These are phyloP conservation scores for Moxostoma hubbsi DNA, from an alignment of 2,797 vertebrate species.

Conservation along the genomic window DNA sequence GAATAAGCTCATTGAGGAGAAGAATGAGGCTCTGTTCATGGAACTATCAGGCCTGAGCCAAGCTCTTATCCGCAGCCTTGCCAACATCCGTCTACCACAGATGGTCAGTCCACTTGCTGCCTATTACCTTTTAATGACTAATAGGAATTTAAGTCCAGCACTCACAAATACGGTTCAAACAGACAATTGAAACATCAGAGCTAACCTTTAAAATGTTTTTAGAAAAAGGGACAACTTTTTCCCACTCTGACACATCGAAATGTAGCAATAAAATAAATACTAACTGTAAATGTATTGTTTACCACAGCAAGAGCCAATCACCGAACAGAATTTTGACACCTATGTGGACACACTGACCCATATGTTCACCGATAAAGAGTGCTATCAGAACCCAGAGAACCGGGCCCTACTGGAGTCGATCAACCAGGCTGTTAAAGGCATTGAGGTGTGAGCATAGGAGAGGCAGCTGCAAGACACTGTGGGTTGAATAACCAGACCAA, in stretches of 20 bases:
- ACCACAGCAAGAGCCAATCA: conserved; percentile 88
- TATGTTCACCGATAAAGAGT: conserved; percentile 98
- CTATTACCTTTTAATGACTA: conserved; percentile 22
- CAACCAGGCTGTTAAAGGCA: conserved; percentile 97
- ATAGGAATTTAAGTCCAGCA: not conserved
- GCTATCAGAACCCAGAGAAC: conserved; percentile 97
- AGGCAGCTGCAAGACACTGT: conserved; percentile 55
- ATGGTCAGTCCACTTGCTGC: conserved; percentile 81
- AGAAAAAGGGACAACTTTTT: too few species aligned
- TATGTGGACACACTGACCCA: conserved; percentile 95
- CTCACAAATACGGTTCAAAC: conserved; percentile 6
- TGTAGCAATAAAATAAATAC: not conserved
- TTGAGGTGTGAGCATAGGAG: conserved; percentile 85
- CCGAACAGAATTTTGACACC: conserved; percentile 94
- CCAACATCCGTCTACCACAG: conserved; percentile 95
- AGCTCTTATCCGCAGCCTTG: conserved; percentile 93
- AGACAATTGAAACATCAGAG: not conserved
- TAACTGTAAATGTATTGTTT: conserved; percentile 24
- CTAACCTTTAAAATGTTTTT: too few species aligned
- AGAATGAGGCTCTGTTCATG: conserved; percentile 93
- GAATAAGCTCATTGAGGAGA: conserved; percentile 96
- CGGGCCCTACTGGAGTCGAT: conserved; percentile 96
- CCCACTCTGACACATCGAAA: too few species aligned
- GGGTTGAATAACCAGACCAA: conserved; percentile 57
- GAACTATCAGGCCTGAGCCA: conserved; percentile 97